Percentiles rank a stretch among this genome's conserved stretches.
Conservation (phyloP, 2,113 vertebrate species). For the Hystrix brachyura region DNA sequence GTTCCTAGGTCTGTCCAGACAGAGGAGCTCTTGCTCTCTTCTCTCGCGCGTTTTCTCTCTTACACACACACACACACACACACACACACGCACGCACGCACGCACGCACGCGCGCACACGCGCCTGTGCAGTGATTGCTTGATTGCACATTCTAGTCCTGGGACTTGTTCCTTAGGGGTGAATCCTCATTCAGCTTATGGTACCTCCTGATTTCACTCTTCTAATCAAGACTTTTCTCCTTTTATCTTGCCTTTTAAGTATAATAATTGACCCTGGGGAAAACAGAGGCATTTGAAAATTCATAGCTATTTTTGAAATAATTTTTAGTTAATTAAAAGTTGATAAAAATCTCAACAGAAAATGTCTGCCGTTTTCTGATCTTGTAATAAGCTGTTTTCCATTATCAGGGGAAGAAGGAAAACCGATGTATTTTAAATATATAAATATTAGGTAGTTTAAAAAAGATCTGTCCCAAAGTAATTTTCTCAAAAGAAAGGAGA, state of each 20-base stretch:
- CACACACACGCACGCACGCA: background rate
- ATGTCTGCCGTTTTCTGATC: constrained; percentile 9
- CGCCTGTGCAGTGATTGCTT: too few species aligned
- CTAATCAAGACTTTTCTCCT: background rate
- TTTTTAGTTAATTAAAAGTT: constrained; percentile 57
- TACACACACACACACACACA: background rate
- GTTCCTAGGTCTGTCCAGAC: constrained; percentile 13
- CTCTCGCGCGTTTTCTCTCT: background rate
- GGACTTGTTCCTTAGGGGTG: background rate
- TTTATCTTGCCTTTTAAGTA: constrained; percentile 29
- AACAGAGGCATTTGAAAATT: constrained; percentile 45
- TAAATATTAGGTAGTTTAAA: constrained; percentile 53
- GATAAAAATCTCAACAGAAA: constrained; percentile 27
- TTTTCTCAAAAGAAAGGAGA: background rate
- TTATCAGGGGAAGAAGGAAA: constrained; percentile 27
- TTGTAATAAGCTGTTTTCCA: constrained; percentile 28
- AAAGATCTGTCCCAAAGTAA: background rate
- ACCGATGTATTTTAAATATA: background rate
- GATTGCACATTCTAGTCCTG: background rate
- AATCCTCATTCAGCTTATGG: background rate
- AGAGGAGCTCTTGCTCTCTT: constrained; percentile 65
- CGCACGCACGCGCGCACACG: background rate
- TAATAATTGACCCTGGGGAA: constrained; percentile 29
- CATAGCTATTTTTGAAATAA: background rate
- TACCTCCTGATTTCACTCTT: background rate